These are phyloP conservation scores for Nomada lathburiana DNA, from an alignment of 2,888 invertebrate species.

Conservation along the genomic window DNA sequence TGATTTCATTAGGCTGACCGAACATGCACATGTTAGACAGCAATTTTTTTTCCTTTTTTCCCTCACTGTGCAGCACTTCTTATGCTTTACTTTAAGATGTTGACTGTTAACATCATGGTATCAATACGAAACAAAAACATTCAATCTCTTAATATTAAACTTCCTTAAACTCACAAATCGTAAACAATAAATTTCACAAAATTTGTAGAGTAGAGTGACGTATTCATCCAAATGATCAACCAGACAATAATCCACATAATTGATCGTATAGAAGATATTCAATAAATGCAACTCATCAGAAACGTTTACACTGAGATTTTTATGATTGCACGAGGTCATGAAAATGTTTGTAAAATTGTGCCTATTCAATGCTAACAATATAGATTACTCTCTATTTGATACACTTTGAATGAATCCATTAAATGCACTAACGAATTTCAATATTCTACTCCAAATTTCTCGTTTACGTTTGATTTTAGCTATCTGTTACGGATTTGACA, in stretches of 20 bases:
- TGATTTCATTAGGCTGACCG: constrained; percentile 60
- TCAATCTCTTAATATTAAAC: constrained; percentile 38
- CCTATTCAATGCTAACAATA: constrained; percentile 33
- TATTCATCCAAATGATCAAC: constrained; percentile 58
- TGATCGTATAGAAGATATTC: constrained; percentile 35
- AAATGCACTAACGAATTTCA: constrained; percentile 54
- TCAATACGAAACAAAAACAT: constrained; percentile 42
- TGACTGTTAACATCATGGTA: constrained; percentile 49
- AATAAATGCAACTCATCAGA: constrained; percentile 42
- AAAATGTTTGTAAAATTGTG: constrained; percentile 42
- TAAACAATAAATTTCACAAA: constrained; percentile 46
- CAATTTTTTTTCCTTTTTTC: constrained; percentile 32
- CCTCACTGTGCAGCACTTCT: constrained; percentile 49
- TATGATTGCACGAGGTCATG: constrained; percentile 55
- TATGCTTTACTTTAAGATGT: constrained; percentile 39
- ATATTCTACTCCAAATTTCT: constrained; percentile 49
- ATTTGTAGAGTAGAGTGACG: constrained; percentile 40
- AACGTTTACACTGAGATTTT: constrained; percentile 24
- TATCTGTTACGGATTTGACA: constrained; percentile 52
- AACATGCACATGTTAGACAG: constrained; percentile 63
- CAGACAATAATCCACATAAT: constrained; percentile 57
- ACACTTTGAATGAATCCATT: constrained; percentile 54
- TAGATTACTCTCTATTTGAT: constrained; percentile 63
- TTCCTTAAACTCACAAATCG: constrained; percentile 21
- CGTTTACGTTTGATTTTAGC: constrained; percentile 58